Evolutionary conservation across 2,888 invertebrate species (phyloP), one percentile per base, ranked within the genome.

Genomic region (Elysia crispata): DNA sequence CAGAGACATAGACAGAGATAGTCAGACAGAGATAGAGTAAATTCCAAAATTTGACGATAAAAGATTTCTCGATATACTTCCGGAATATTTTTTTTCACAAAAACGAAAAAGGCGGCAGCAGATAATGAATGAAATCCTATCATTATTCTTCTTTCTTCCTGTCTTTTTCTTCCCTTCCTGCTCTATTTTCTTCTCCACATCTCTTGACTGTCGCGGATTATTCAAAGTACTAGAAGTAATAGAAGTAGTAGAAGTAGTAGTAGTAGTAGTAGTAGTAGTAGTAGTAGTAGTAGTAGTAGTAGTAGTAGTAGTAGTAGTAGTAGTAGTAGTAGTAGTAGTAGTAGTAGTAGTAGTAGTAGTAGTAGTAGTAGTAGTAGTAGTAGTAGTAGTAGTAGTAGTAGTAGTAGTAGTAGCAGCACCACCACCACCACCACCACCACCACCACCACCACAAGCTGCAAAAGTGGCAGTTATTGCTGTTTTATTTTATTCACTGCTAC

Each of bases 341-440:
- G 18, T 18, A 18, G 54, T 54, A 18, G 54, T 54, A 54, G 54
- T 54, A 54, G 54, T 54, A 18, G 54, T 54, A 54, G 54, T 54
- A 54, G 54, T 54, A 54, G 18, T 18, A 18, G 54, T 54, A n/a
- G 75, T 28, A 30, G 76, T 49, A 6, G 76, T 76, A 20, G 62
- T 3, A 8, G 62, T 23, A 25, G 76, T 1, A 31, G 76, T 33
- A 33, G 54, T 1, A 13, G 54, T 11, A 23, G 50, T n/a, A 1
- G 49, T 76, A 20, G 28, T 74, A 15, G 76, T 23, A 13, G 67
- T 30, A n/a, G n/a, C n/a, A n/a, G n/a, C n/a, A n/a, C n/a, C n/a
- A n/a, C n/a, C n/a, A n/a, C n/a, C n/a, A n/a, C n/a, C n/a, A n/a
- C n/a, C n/a, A n/a, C n/a, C n/a, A n/a, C n/a, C n/a, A n/a, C n/a